These are phyloP conservation scores for Drosophila murphyi DNA, from an alignment of 1,140 invertebrate species.

Conservation along the genomic window DNA sequence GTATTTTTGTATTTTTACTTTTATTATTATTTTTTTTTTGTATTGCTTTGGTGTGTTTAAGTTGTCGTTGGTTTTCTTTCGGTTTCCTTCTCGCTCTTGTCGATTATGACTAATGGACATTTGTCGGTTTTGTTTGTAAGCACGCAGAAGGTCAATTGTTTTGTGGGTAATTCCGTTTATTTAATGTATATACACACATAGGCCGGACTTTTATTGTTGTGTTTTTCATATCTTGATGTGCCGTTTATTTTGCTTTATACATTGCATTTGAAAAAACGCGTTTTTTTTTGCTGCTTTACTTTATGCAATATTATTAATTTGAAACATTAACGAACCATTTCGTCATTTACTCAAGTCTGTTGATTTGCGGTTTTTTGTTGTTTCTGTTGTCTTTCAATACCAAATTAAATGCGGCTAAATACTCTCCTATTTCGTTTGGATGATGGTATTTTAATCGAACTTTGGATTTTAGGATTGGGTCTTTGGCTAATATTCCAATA, in stretches of 20 bases:
- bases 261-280: constrained; percentile 51
- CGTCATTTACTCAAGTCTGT: constrained; percentile 60
- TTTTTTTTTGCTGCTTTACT: constrained; percentile 48
- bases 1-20: constrained; percentile 35
- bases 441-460: constrained; percentile 11
- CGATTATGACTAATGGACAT: constrained; percentile 77
- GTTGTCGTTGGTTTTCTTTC: constrained; percentile 49
- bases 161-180: constrained; percentile 76
- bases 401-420: constrained; percentile 29
- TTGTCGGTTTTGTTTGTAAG: constrained; percentile 66
- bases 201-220: constrained; percentile 35
- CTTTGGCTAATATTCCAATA: too few species aligned
- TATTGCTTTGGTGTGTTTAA: constrained; percentile 26
- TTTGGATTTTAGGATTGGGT: neutral
- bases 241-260: constrained; percentile 61
- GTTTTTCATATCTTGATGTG: constrained; percentile 40
- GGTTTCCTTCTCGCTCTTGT: constrained; percentile 69
- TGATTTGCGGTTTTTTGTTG: constrained; percentile 43
- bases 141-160: constrained; percentile 74
- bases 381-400: constrained; percentile 11
- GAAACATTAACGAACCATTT: constrained; percentile 74
- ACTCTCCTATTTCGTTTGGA: neutral
- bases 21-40: too few species aligned
- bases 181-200: constrained; percentile 29
- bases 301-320: constrained; percentile 70